Percentiles rank a stretch among this genome's conserved stretches.
These are phyloP conservation scores for Euwallacea fornicatus DNA, from an alignment of 1,140 invertebrate genomes.

Conservation along the genomic window DNA sequence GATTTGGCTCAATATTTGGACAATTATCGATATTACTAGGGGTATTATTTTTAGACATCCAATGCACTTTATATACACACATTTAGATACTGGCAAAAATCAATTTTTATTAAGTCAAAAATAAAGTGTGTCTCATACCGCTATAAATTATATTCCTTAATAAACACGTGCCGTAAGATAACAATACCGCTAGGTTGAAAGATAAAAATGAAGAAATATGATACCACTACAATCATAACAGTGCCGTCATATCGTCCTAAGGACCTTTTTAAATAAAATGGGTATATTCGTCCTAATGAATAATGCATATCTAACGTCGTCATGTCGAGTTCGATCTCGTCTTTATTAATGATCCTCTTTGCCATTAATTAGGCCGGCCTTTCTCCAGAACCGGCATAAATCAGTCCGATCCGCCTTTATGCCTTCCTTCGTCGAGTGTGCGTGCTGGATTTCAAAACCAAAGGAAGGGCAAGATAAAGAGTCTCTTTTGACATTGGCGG, in stretches of 20 bases:
- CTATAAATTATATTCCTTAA: no score
- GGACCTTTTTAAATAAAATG: constrained; percentile 24
- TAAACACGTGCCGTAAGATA: no score
- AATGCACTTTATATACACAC: no score
- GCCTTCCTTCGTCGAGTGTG: constrained; percentile 33
- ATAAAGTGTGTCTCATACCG: no score
- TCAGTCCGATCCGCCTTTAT: constrained; percentile 38
- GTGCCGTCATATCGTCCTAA: background rate
- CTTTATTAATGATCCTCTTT: constrained; percentile 36
- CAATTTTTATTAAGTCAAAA: no score
- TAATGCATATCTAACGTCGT: constrained; percentile 28
- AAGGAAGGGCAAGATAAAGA: constrained; percentile 24
- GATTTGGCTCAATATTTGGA: no score
- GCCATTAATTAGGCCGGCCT: constrained; percentile 36
- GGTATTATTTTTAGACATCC: no score
- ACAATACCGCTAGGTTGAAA: background rate
- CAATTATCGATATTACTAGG: no score
- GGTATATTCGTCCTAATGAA: constrained; percentile 16
- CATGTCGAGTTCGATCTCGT: constrained; percentile 28
- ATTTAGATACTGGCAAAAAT: no score
- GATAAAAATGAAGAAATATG: background rate
- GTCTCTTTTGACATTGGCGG: constrained; percentile 13
- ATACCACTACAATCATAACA: background rate
- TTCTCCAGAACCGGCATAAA: constrained; percentile 32
- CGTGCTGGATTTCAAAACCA: constrained; percentile 32